phyloP scores from a whole-genome alignment of 2,113 vertebrate species.

The Acrocephalus arundinaceus region DNA sequence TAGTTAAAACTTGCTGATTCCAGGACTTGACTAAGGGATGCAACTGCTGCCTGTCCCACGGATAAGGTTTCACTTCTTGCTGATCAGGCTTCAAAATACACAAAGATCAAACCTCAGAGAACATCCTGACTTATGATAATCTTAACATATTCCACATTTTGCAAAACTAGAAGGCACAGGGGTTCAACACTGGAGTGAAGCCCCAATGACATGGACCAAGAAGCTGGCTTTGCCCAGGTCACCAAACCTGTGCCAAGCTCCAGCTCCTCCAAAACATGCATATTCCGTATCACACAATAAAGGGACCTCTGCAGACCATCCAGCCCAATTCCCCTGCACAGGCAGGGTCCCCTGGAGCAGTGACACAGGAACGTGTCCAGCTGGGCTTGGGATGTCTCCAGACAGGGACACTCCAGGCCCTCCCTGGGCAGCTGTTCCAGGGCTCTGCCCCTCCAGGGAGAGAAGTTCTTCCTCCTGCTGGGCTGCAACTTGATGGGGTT shows the following conservation, averaged over 20 bases:
- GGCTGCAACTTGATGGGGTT: not conserved
- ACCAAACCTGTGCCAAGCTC: accelerated
- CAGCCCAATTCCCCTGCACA: not conserved
- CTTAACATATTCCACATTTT: not conserved
- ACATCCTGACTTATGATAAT: not conserved
- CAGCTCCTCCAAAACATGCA: not conserved
- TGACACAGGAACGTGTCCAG: not conserved
- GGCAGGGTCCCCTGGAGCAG: not conserved
- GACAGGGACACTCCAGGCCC: not conserved
- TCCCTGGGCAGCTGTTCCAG: not conserved
- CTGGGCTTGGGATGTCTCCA: not conserved
- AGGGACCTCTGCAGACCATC: not conserved
- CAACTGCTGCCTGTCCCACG: not conserved
- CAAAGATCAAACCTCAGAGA: not conserved
- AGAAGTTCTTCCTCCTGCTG: not conserved
- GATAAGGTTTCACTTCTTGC: not conserved
- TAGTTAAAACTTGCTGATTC: not conserved
- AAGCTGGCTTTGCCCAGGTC: accelerated
- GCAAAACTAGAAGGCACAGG: too few relatives aligned
- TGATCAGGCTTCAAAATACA: not conserved
- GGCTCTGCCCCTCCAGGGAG: not conserved
- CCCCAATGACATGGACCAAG: accelerated
- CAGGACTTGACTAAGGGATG: not conserved
- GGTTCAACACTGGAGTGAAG: too few relatives aligned
- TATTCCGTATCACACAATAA: too few relatives aligned